Evolutionary conservation across 2,888 invertebrate species (phyloP), one percentile per base, ranked within the genome.

Genomic region (Plagodis dolabraria): DNA sequence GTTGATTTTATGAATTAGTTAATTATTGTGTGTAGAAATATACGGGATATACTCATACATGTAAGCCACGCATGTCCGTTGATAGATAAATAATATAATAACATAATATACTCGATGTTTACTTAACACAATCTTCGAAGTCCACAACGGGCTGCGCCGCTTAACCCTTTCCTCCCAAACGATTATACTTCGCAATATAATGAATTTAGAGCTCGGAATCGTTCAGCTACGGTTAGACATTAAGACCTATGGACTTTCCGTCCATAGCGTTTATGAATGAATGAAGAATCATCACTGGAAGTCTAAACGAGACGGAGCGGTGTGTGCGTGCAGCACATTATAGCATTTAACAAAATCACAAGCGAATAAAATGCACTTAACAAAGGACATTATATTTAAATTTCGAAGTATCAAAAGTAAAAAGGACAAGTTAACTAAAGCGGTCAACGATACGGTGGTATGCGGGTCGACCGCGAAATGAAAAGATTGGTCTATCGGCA

Each of bases 61-160:
- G 74, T 74, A 77, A 72, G 75, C 79, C 75, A 79, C 86, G 87
- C 85, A 88, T 89, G 89, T 84, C 87, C 89, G 92, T 90, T 89
- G 87, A 89, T 89, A 90, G 92, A 92, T 92, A 92, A 22, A 22
- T 22, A 22, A 22, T 22, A 22, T 22, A 22, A 22, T 22, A 22
- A 22, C 22, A 22, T 22, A 90, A 22, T 22, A 90, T 92, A 89
- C 89, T 89, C 86, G 74, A 85, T 92, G 91, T 92, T 92, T 91
- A 92, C 89, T 90, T 92, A 92, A 91, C 91, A 85, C 88, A 84
- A 87, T 84, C 86, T 87, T 76, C 85, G 87, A 89, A 86, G 88
- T 89, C 89, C 88, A 74, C 77, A 73, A 75, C 75, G 74, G 58
- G 76, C 79, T 78, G 75, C 78, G 71, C 73, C 76, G 76, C 79